Evolutionary conservation across 2,113 vertebrate genomes (phyloP), one percentile per base, ranked within the genome.

Genomic region (Bostrychus sinensis): DNA sequence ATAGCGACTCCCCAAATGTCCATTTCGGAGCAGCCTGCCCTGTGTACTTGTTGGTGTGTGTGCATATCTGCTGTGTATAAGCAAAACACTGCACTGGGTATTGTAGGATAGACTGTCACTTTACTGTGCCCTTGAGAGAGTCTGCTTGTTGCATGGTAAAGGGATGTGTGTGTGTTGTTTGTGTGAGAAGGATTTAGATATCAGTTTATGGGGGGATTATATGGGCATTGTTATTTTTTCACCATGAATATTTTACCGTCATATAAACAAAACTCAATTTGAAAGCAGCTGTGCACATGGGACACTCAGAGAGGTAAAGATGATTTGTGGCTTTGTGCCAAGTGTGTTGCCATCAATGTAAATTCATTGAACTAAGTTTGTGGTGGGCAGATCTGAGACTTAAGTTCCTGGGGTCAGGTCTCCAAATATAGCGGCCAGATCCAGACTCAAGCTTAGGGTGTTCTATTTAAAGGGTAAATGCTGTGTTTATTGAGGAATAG

Each of bases 171-270:
- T 50, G 9, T 43, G 36, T 23, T 12, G 34, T n/a, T 16, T 43
- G 41, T 42, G 20, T 25, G 51, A 64, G 65, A 83, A 82, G 76
- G 76, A 87, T 87, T 85, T 82, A 83, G 77, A 72, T 78, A 84
- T 81, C 68, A 79, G 70, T 83, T 83, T 80, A 86, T 74, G 59
- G 58, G 17, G 45, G 60, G 77, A 84, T 85, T 88, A 86, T 83
- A 83, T 80, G 74, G 76, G 77, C 80, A 77, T 64, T 56, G 70
- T 81, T 62, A 72, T 75, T 80, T 83, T 81, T 75, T 72, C 61
- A 62, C 76, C n/a, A 77, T 83, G 81, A 86, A 86, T 88, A 88
- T 84, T 87, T 88, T 86, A 83, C 56, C 37, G 39, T 74, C 56
- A 56, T 53, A 81, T 78, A 84, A 87, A 78, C 72, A 84, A 73